Conservation (phyloP, 30 jellyfish, hydroid and myxozoan species). For the Clytia hemisphaerica region DNA sequence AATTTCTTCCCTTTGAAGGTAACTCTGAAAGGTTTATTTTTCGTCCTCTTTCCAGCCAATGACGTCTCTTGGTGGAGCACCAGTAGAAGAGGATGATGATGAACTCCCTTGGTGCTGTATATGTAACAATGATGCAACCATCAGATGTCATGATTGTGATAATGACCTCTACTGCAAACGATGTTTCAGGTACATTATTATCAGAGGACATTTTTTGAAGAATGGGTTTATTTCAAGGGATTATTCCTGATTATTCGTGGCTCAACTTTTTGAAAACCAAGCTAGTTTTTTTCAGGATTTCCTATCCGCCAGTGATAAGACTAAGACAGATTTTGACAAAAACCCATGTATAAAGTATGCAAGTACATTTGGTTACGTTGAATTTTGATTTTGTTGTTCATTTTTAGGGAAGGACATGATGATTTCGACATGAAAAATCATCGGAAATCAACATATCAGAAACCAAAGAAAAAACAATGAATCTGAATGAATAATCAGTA, state of each 20-base stretch:
- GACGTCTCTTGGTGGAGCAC: constrained; percentile 4
- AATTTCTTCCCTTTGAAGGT: no score
- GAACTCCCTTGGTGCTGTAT: constrained; percentile 98
- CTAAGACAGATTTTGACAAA: no score
- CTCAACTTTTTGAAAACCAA: neutral
- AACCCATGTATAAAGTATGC: no score
- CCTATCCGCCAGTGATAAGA: neutral
- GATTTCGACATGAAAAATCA: constrained; percentile 51
- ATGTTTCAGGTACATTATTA: constrained; percentile 79
- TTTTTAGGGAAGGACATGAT: constrained; percentile 71
- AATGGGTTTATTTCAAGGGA: neutral
- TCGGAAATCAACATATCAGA: constrained; percentile 33
- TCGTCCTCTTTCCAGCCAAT: neutral
- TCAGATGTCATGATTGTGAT: constrained; percentile 96
- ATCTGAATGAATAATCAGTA: no score
- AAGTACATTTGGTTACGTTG: neutral
- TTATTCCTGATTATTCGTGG: neutral
- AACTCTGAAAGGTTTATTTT: no score
- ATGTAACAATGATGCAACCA: constrained; percentile 77
- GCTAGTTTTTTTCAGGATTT: neutral
- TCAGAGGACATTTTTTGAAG: neutral
- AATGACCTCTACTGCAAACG: constrained; percentile 85
- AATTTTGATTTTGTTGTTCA: neutral
- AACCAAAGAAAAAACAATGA: neutral
- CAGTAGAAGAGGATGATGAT: constrained; percentile 34